A percentile compares a stretch with the other conserved stretches of the same genome.
These are phyloP conservation scores for Hylaeus volcanicus DNA, from an alignment of 1,140 invertebrate genomes.

Conservation along the genomic window DNA sequence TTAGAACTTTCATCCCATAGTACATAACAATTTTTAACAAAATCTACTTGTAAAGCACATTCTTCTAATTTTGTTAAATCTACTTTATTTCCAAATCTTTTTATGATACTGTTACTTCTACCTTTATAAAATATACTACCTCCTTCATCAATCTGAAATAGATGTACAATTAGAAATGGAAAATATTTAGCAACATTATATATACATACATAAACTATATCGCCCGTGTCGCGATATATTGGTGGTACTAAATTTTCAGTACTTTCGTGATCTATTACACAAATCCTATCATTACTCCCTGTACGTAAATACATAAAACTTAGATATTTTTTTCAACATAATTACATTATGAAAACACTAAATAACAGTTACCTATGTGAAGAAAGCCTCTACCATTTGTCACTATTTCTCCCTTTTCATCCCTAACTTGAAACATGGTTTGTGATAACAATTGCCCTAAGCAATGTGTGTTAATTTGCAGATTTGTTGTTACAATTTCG, in stretches of 20 bases:
- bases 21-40: slow-evolving; percentile 79
- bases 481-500: slow-evolving; percentile 77
- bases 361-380: slow-evolving; percentile 80
- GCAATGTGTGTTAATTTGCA: slow-evolving; percentile 48
- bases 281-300: slow-evolving; percentile 84
- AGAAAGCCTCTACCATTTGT: slow-evolving; percentile 81
- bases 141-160: slow-evolving; percentile 74
- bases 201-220: slow-evolving; percentile 80
- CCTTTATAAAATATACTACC: slow-evolving; percentile 84
- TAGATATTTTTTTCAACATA: slow-evolving; percentile 12
- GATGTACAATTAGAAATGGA: slow-evolving; percentile 21
- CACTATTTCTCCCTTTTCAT: slow-evolving; percentile 66
- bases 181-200: neutral
- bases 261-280: slow-evolving; percentile 82
- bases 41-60: slow-evolving; percentile 76
- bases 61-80: slow-evolving; percentile 83
- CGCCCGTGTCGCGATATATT: slow-evolving; percentile 85
- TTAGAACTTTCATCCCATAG: slow-evolving; percentile 80
- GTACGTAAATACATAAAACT: slow-evolving; percentile 54
- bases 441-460: slow-evolving; percentile 84
- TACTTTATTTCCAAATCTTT: slow-evolving; percentile 87
- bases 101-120: slow-evolving; percentile 85
- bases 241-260: slow-evolving; percentile 70
- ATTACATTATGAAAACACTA: slow-evolving; percentile 18
- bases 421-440: slow-evolving; percentile 82